Evolutionary conservation across 2,113 vertebrate genomes (phyloP), one percentile per base, ranked within the genome.

Genomic region (Phylloscopus trochiloides): DNA sequence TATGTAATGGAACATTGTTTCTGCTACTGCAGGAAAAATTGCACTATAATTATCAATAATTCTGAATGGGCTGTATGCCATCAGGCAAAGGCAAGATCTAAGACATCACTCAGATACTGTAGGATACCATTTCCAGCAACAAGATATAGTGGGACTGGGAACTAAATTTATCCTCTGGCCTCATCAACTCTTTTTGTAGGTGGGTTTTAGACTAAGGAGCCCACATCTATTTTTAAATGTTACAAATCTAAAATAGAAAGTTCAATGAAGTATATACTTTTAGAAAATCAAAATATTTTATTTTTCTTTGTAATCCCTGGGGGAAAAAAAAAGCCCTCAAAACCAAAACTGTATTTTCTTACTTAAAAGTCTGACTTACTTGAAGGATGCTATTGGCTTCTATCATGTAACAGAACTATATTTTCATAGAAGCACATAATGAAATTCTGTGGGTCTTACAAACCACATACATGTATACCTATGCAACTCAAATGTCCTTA

Each of bases 1-100:
- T 61, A 81, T 67, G 82, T 87, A 86, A 65, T 10, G 72, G 68
- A 86, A 88, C 31, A 31, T 48, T 12, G 4, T 74, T 93, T 74
- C 82, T 80, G 40, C 54, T 52, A 81, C 75, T 75, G 75, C 40
- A 88, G 75, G 45, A 92, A 90, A 88, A 92, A 59, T 8, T 86
- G 61, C 12, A 19, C 17, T 59, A 6, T 42, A 93, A 67, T 90
- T 92, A 63, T 47, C 75, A 92, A 34, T 71, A 95, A 51, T 70
- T 84, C 43, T 86, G 57, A 67, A 74, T 11, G 12, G 15, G 14
- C 12, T 92, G 10, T 70, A 38, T 50, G 38, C 74, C 78, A 86
- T 73, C 25, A 83, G 79, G 65, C n/a, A 86, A 55, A 36, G 48
- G 19, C 48, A 58, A 80, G 42, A 52, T 73, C 50, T 54, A 82